These are phyloP conservation scores for Chaetura pelagica DNA, from an alignment of 2,113 vertebrate species.

Conservation along the genomic window DNA sequence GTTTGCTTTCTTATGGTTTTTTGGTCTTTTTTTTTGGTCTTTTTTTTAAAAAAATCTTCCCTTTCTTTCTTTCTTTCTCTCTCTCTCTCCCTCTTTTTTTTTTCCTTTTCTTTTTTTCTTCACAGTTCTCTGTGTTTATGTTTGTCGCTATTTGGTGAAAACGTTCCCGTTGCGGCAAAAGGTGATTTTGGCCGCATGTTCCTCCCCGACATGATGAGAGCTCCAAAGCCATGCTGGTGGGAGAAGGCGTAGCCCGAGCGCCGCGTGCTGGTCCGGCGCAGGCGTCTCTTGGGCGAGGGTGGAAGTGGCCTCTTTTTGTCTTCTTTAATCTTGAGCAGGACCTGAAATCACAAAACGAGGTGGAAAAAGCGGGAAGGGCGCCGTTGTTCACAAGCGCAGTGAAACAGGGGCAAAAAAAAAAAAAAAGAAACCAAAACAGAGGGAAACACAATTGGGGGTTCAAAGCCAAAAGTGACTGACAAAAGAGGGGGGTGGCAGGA, in stretches of 20 bases:
- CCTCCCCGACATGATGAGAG: slow-evolving; percentile 89
- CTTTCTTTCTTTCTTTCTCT: neutral
- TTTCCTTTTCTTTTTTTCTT: neutral
- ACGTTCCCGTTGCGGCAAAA: slow-evolving; percentile 32
- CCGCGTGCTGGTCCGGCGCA: slow-evolving; percentile 76
- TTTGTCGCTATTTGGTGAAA: slow-evolving; percentile 52
- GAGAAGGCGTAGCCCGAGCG: slow-evolving; percentile 95
- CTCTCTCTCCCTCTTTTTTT: too few relatives aligned
- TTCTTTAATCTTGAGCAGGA: slow-evolving; percentile 81
- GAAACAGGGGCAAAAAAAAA: neutral
- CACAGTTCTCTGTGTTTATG: slow-evolving; percentile 39
- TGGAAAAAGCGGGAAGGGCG: neutral
- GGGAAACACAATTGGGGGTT: neutral
- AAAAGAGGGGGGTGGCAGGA: neutral
- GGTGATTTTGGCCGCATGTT: slow-evolving; percentile 77
- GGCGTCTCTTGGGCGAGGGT: slow-evolving; percentile 16
- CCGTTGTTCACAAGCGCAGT: neutral
- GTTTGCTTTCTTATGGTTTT: neutral
- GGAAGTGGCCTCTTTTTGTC: slow-evolving; percentile 75
- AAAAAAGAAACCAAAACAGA: neutral
- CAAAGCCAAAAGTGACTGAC: neutral
- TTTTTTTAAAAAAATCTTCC: too few relatives aligned
- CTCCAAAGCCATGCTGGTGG: slow-evolving; percentile 90
- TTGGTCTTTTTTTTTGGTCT: too few relatives aligned
- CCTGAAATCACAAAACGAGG: slow-evolving; percentile 63